Percentiles rank a stretch among this genome's conserved stretches.
These are phyloP conservation scores for Falco berigora DNA, from an alignment of 2,797 vertebrate species.

Conservation along the genomic window DNA sequence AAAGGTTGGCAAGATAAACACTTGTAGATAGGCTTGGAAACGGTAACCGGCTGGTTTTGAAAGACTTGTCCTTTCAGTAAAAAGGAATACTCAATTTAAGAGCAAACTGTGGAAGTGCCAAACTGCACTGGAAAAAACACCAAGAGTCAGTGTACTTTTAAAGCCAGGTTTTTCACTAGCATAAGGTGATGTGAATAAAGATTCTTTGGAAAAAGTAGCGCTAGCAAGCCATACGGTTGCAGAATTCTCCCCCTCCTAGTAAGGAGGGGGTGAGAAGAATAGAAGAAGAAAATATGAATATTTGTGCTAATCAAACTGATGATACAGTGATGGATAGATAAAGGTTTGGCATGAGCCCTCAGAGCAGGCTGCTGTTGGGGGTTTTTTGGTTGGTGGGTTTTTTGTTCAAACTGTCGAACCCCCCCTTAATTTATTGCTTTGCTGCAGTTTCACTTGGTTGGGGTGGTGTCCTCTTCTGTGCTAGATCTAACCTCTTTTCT, in stretches of 20 bases:
- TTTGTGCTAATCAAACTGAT: neutral
- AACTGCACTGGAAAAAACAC: neutral
- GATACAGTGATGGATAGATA: neutral
- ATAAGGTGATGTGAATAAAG: no score
- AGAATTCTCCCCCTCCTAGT: neutral
- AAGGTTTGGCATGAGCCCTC: neutral
- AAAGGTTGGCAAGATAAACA: neutral
- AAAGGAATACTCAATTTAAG: neutral
- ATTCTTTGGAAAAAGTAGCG: neutral
- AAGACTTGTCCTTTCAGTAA: neutral
- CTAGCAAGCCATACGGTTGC: neutral
- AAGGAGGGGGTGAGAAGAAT: neutral
- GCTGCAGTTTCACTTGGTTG: neutral
- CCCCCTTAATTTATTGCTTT: neutral
- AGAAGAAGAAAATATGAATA: neutral
- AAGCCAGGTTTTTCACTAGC: neutral
- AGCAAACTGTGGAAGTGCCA: neutral
- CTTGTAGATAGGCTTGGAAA: neutral
- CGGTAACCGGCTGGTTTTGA: neutral
- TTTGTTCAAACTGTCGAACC: neutral
- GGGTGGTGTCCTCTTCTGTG: neutral
- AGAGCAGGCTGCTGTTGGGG: neutral
- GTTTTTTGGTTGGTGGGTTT: neutral
- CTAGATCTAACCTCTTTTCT: neutral
- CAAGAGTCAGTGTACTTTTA: neutral